These are phyloP conservation scores for Myiagra hebetior DNA, from an alignment of 2,113 vertebrate genomes.

Conservation along the genomic window DNA sequence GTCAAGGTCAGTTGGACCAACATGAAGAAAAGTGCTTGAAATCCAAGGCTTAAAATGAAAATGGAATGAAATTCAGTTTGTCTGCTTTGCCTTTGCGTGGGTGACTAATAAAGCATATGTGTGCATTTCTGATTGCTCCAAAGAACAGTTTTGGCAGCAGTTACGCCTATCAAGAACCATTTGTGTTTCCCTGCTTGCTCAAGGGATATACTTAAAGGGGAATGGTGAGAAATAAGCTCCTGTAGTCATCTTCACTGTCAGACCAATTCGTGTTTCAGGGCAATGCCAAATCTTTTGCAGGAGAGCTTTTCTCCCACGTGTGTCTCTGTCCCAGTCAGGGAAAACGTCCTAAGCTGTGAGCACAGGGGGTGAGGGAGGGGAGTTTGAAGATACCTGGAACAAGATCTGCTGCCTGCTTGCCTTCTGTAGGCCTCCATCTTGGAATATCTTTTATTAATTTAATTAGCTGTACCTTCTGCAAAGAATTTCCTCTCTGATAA, in stretches of 20 bases:
- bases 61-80: neutral
- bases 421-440: neutral
- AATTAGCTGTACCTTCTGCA: neutral
- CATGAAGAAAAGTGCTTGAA: neutral
- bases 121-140: neutral
- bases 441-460: neutral
- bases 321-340: neutral
- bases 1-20: neutral
- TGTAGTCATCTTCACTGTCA: neutral
- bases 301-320: neutral
- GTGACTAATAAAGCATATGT: neutral
- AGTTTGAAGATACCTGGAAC: neutral
- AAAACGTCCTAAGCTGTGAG: accelerated
- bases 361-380: neutral
- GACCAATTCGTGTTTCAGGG: neutral
- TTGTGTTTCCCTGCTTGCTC: neutral
- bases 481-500: neutral
- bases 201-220: neutral
- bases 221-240: neutral
- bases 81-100: neutral
- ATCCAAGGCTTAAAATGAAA: neutral
- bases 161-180: neutral
- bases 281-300: neutral
- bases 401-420: neutral
- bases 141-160: neutral